phyloP scores from a whole-genome alignment of 2,888 invertebrate genomes.

The Drosophila birchii region DNA sequence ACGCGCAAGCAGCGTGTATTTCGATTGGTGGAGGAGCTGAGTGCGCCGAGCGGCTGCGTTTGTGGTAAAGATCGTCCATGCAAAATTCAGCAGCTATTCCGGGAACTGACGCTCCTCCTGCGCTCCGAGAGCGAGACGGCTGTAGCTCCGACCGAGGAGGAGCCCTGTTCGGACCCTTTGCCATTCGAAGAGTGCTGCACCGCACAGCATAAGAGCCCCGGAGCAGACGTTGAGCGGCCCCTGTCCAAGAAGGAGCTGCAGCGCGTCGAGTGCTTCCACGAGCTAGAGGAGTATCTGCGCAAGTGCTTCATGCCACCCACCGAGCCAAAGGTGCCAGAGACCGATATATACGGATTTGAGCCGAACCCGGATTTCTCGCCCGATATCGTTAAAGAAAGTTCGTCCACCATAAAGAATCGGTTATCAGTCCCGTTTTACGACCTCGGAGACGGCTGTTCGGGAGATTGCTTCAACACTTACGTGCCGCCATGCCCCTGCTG shows the following conservation, averaged over 20 bases:
- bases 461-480: neutral
- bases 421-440: neutral
- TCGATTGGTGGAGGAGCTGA: conserved; percentile 46
- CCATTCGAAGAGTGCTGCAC: conserved; percentile 58
- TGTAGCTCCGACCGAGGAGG: neutral
- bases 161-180: neutral
- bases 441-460: conserved; percentile 5
- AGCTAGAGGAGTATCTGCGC: conserved; percentile 55
- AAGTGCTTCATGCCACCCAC: conserved; percentile 50
- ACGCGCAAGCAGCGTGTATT: conserved; percentile 48
- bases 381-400: neutral
- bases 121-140: conserved; percentile 42
- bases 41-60: conserved; percentile 9
- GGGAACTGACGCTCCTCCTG: conserved; percentile 53
- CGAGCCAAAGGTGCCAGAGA: conserved; percentile 1
- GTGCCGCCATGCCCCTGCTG: too few relatives aligned
- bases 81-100: conserved; percentile 52
- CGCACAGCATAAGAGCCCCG: neutral
- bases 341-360: conserved; percentile 55
- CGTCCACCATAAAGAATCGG: neutral
- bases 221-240: neutral
- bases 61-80: conserved; percentile 40
- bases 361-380: conserved; percentile 54
- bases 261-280: conserved; percentile 48
- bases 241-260: conserved; percentile 14